These are phyloP conservation scores for Leucozona laternaria DNA, from an alignment of 2,888 invertebrate species.

Conservation along the genomic window DNA sequence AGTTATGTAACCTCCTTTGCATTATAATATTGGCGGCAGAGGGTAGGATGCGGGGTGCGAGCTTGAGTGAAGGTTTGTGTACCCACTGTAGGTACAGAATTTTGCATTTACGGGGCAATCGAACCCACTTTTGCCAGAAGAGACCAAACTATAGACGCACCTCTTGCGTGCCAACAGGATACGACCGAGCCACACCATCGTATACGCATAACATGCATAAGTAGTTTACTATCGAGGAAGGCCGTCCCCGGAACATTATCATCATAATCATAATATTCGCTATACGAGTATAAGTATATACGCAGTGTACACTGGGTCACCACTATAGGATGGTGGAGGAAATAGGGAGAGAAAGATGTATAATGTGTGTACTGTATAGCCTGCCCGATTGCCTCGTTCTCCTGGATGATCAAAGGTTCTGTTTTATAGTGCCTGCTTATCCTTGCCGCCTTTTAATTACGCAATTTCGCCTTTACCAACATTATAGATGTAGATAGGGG, in stretches of 20 bases:
- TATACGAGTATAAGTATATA: slow-evolving; percentile 12
- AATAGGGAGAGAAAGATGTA: slow-evolving; percentile 9
- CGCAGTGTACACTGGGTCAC: slow-evolving; percentile 32
- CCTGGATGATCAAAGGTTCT: slow-evolving; percentile 18
- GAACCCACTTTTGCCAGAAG: slow-evolving; percentile 65
- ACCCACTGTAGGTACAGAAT: slow-evolving; percentile 10
- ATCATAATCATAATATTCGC: slow-evolving; percentile 74
- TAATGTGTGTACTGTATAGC: slow-evolving; percentile 15
- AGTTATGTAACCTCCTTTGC: slow-evolving; percentile 74
- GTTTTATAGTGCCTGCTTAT: slow-evolving; percentile 43
- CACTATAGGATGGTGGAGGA: slow-evolving; percentile 35
- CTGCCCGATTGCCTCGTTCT: slow-evolving; percentile 7
- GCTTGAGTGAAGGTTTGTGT: slow-evolving; percentile 17
- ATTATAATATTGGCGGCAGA: slow-evolving; percentile 68
- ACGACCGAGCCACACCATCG: slow-evolving; percentile 28
- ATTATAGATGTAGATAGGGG: slow-evolving; percentile 1
- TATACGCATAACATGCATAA: slow-evolving; percentile 60
- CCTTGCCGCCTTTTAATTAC: slow-evolving; percentile 72
- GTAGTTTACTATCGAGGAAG: slow-evolving; percentile 30
- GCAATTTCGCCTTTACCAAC: slow-evolving; percentile 63
- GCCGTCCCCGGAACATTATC: slow-evolving; percentile 69
- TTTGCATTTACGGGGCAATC: slow-evolving; percentile 59
- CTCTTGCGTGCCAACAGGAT: slow-evolving; percentile 62
- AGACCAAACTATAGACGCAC: slow-evolving; percentile 55
- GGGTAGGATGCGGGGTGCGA: not conserved